Conservation (phyloP, 2,113 vertebrate species). For the Stomatorhinus ivindoensis region DNA sequence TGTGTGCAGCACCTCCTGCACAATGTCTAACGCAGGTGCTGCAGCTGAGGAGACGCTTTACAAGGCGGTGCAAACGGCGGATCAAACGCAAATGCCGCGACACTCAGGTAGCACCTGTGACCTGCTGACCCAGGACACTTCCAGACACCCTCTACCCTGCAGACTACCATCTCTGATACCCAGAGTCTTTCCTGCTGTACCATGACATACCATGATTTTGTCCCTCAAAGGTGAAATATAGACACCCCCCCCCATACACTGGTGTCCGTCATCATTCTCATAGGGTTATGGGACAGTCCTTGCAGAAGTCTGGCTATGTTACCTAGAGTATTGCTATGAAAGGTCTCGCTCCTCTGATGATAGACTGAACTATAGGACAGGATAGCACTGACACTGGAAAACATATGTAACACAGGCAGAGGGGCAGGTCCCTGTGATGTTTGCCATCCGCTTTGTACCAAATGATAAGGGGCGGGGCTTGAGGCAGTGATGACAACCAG, state of each 20-base stretch:
- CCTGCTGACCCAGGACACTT: slow-evolving; percentile 34
- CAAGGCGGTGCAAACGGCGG: slow-evolving; percentile 61
- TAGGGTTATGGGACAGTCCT: neutral
- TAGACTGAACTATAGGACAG: neutral
- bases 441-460: slow-evolving; percentile 55
- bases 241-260: neutral
- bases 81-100: slow-evolving; percentile 62
- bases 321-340: neutral
- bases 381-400: neutral
- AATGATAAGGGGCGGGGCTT: slow-evolving; percentile 62
- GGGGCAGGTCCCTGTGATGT: slow-evolving; percentile 50
- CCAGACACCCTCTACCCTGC: slow-evolving; percentile 8
- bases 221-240: neutral
- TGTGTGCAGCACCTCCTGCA: slow-evolving; percentile 47
- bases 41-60: slow-evolving; percentile 57
- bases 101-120: slow-evolving; percentile 48
- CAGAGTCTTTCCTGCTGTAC: neutral
- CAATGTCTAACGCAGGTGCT: slow-evolving; percentile 58
- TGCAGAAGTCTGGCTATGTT: neutral
- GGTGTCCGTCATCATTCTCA: neutral
- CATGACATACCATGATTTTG: neutral
- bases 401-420: slow-evolving; percentile 37
- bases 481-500: slow-evolving; percentile 55
- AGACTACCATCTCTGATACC: neutral
- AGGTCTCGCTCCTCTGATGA: neutral